Evolutionary conservation across 1,140 invertebrate species (phyloP).

Genomic region (Drosophila suzukii): DNA sequence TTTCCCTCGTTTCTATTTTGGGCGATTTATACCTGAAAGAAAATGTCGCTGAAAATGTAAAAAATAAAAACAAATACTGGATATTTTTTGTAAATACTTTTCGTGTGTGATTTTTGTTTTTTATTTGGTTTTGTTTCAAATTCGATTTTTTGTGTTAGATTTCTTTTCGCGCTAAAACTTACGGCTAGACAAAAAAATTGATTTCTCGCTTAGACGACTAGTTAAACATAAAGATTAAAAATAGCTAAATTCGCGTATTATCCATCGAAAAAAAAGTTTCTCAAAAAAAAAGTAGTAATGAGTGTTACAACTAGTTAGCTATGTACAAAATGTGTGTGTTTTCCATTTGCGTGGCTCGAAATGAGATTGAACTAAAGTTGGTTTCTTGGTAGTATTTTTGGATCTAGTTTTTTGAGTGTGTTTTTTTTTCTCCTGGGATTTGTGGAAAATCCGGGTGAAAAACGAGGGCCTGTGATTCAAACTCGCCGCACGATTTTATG

Average conservation of each 20-base stretch:
- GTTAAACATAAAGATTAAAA: conserved; percentile 73
- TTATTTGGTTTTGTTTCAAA: conserved; percentile 74
- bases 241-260: conserved; percentile 77
- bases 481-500: conserved; percentile 81
- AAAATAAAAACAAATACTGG: conserved; percentile 25
- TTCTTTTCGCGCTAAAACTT: conserved; percentile 76
- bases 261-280: conserved; percentile 45
- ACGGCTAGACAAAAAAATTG: conserved; percentile 77
- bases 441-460: conserved; percentile 23
- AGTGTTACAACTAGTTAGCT: conserved; percentile 40
- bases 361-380: conserved; percentile 61
- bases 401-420: neutral
- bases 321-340: conserved; percentile 22
- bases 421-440: conserved; percentile 12
- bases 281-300: conserved; percentile 29
- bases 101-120: conserved; percentile 56
- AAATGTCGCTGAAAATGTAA: neutral
- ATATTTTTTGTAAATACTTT: conserved; percentile 60
- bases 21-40: neutral
- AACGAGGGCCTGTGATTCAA: conserved; percentile 41
- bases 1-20: neutral
- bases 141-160: conserved; percentile 77
- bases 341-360: conserved; percentile 6
- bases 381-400: conserved; percentile 17
- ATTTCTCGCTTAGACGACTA: conserved; percentile 66